Evolutionary conservation across 2,888 invertebrate species (phyloP).

Genomic region (Torymus aiolomorphi): DNA sequence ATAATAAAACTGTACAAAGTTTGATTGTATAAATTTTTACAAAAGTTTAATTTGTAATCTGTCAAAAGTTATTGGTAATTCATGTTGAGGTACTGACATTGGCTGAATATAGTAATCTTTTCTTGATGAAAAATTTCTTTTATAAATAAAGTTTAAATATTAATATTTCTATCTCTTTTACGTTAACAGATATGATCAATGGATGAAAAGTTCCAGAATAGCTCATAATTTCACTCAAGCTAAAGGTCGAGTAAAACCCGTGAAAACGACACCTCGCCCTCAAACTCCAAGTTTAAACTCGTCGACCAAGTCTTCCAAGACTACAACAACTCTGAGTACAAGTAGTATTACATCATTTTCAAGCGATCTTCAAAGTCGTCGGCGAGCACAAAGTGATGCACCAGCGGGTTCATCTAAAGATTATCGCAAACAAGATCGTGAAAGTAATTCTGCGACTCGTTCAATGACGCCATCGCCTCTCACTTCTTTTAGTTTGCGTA

Average conservation of each 20-base stretch:
- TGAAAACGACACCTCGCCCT: conserved; percentile 72
- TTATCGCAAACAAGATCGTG: conserved; percentile 63
- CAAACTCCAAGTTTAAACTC: conserved; percentile 72
- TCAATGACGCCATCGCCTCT: too few species aligned
- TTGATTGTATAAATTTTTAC: too few species aligned
- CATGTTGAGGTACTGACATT: too few species aligned
- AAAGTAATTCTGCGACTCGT: conserved; percentile 75
- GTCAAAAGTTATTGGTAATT: too few species aligned
- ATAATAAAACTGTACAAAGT: too few species aligned
- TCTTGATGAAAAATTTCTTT: too few species aligned
- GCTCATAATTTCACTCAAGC: conserved; percentile 88
- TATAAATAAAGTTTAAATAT: too few species aligned
- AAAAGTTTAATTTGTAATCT: too few species aligned
- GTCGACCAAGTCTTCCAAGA: conserved; percentile 55
- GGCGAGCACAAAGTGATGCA: conserved; percentile 73
- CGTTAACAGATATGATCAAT: conserved; percentile 90
- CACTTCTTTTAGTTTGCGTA: conserved; percentile 80
- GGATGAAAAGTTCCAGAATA: conserved; percentile 92
- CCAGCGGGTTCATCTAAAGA: conserved; percentile 68
- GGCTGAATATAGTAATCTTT: too few species aligned
- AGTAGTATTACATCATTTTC: conserved; percentile 70
- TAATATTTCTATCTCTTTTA: too few species aligned
- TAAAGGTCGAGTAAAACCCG: conserved; percentile 77
- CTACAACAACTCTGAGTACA: conserved; percentile 60
- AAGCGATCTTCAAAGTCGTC: conserved; percentile 76